Evolutionary conservation across 2,888 invertebrate genomes (phyloP), one percentile per base, ranked within the genome.

Genomic region (Ethmia dodecea): DNA sequence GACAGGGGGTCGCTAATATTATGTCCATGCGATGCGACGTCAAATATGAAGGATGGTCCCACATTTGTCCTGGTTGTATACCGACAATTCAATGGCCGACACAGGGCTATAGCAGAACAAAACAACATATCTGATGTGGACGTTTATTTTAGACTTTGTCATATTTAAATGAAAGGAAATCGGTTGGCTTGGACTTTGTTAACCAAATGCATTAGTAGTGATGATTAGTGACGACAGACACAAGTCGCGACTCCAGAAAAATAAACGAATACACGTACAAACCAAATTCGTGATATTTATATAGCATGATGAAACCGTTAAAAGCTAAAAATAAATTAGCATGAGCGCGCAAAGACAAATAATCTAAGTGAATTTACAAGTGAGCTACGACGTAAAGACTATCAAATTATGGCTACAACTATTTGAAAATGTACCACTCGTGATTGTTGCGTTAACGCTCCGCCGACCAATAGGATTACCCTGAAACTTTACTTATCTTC

Each of bases 361-460:
- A 81, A 72, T 66, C 67, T 71, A 74, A 71, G 59, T 61, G 68
- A 80, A 80, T 81, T 80, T 59, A 76, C 80, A 76, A 60, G 71
- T 75, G 51, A 60, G 60, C 58, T 60, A 53, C 66, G 51, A 70
- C 64, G 77, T 72, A 74, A 75, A 79, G 66, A 76, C 76, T 70
- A 79, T 78, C 68, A 73, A 77, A 76, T 77, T 71, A 74, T 70
- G 63, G 66, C 55, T 60, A 67, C 72, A 73, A 71, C 74, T 80
- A 74, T 80, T 80, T 75, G 77, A 84, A 78, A 77, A 78, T 69
- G 65, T 71, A 69, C 68, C 65, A 62, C 49, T 73, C 84, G 86
- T 86, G 86, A 81, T 75, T 51, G 53, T 56, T 55, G 62, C 60
- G 66, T 86, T 86, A 84, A 73, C 84, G 76, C 71, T 47, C 49